Conservation (phyloP, 2,797 vertebrate species). For the Anniella stebbinsi region DNA sequence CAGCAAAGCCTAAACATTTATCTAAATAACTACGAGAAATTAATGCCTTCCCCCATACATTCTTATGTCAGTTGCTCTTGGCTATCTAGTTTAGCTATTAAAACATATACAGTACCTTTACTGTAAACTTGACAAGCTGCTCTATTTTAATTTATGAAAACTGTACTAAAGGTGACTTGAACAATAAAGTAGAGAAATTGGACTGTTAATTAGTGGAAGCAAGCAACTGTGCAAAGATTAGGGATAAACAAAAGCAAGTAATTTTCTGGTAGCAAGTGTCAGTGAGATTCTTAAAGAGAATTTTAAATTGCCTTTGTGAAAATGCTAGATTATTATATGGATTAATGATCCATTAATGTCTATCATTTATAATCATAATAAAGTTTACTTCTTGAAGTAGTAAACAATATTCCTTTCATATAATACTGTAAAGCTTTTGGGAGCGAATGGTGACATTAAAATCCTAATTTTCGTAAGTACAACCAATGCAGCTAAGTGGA, state of each 20-base stretch:
- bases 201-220: conserved; percentile 58
- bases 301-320: conserved; percentile 64
- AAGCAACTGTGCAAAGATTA: conserved; percentile 58
- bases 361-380: conserved; percentile 66
- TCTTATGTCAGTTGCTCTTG: conserved; percentile 1
- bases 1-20: not conserved
- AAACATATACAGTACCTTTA: conserved; percentile 30
- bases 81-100: conserved; percentile 37
- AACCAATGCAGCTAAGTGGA: not conserved
- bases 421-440: conserved; percentile 26
- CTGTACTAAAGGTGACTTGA: conserved; percentile 59
- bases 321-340: conserved; percentile 55
- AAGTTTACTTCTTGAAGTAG: conserved; percentile 64
- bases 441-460: conserved; percentile 29
- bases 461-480: not conserved
- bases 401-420: conserved; percentile 31
- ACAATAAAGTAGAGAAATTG: conserved; percentile 62
- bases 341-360: conserved; percentile 65
- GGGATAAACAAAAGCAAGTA: conserved; percentile 67
- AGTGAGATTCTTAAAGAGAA: conserved; percentile 55
- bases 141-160: conserved; percentile 57
- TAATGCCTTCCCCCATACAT: not conserved
- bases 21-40: conserved; percentile 18
- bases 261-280: conserved; percentile 50
- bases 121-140: conserved; percentile 43